Evolutionary conservation across 2,113 vertebrate genomes (phyloP).

Genomic region (Cisticola juncidis): DNA sequence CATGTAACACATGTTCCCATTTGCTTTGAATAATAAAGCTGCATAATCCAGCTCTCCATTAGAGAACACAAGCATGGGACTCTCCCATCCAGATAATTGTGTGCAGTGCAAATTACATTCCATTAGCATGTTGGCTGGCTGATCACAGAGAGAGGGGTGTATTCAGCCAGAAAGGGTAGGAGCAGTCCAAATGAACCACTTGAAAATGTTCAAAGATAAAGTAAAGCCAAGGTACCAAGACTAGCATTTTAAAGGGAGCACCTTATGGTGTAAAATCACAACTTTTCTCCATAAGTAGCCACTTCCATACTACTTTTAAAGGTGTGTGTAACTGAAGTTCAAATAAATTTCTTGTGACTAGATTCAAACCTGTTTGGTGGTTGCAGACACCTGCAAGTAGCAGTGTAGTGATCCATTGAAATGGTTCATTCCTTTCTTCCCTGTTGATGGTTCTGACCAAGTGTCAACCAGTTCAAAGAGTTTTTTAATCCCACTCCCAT

Average conservation of each 20-base stretch:
- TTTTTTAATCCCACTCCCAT: too few relatives aligned
- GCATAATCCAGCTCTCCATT: not conserved
- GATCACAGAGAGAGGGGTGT: not conserved
- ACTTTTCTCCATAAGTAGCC: not conserved
- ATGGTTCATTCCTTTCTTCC: too few relatives aligned
- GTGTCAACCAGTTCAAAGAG: too few relatives aligned
- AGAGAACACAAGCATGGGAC: not conserved
- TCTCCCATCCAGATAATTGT: constrained; percentile 50
- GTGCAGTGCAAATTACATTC: constrained; percentile 6
- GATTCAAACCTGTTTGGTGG: not conserved
- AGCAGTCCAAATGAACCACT: not conserved
- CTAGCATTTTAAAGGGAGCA: not conserved
- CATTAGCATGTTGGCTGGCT: constrained; percentile 5
- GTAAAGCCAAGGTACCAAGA: not conserved
- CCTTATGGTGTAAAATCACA: rapidly evolving
- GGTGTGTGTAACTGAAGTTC: not conserved
- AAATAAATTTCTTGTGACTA: not conserved
- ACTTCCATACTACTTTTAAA: not conserved
- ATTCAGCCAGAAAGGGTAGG: not conserved
- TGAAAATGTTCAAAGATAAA: not conserved
- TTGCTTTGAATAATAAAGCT: constrained; percentile 39
- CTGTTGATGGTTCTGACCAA: too few relatives aligned
- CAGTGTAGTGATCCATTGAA: too few relatives aligned
- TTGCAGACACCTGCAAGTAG: not conserved
- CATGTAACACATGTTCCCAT: constrained; percentile 30